phyloP scores from a whole-genome alignment of 2,888 invertebrate species.

The Hybos culiciformis region DNA sequence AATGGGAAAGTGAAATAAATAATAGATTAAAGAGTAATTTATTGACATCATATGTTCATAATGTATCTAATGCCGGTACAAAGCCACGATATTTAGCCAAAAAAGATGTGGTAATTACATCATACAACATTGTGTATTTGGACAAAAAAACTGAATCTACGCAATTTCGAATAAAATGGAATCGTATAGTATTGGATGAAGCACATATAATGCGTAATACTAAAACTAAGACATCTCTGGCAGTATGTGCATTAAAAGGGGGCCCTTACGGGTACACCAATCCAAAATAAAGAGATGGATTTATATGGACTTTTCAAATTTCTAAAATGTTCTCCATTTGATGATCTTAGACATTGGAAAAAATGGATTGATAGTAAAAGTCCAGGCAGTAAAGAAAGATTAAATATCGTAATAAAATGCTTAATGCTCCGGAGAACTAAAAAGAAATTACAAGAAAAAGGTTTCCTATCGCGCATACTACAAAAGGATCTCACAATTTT shows the following conservation, averaged over 20 bases:
- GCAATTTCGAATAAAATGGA: constrained; percentile 62
- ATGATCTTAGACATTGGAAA: constrained; percentile 79
- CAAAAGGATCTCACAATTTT: constrained; percentile 42
- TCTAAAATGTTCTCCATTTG: constrained; percentile 73
- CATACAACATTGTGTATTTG: constrained; percentile 60
- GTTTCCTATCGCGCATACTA: constrained; percentile 49
- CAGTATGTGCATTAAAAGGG: constrained; percentile 48
- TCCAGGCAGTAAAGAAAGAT: constrained; percentile 59
- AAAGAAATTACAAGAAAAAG: constrained; percentile 52
- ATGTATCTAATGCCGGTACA: constrained; percentile 64
- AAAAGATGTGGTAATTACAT: constrained; percentile 76
- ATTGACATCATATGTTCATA: constrained; percentile 57
- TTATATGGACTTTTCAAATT: constrained; percentile 71
- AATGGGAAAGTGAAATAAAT: constrained; percentile 75
- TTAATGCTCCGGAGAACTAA: constrained; percentile 83
- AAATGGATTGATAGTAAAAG: constrained; percentile 80
- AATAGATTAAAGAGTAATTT: constrained; percentile 46
- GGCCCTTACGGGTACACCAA: constrained; percentile 88
- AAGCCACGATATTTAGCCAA: constrained; percentile 48
- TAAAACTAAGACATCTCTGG: constrained; percentile 58
- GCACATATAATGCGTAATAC: constrained; percentile 85
- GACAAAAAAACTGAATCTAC: constrained; percentile 47
- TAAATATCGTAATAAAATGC: constrained; percentile 73
- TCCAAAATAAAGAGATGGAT: constrained; percentile 85
- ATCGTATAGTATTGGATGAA: constrained; percentile 81